phyloP scores from a whole-genome alignment of 2,113 vertebrate genomes.

The Struthio camelus region DNA sequence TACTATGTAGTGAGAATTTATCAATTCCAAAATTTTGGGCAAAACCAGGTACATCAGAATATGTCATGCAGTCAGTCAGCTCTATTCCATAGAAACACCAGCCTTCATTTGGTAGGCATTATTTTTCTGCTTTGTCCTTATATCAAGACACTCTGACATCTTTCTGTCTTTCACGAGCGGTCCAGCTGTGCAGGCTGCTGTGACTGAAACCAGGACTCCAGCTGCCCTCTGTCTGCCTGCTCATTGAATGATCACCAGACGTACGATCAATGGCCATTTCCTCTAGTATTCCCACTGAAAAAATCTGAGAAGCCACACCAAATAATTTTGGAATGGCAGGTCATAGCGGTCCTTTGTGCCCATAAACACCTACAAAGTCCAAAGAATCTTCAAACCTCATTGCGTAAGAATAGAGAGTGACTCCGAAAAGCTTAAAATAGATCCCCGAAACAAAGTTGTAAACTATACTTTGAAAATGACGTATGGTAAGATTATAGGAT shows the following conservation, averaged over 20 bases:
- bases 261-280: neutral
- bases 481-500: neutral
- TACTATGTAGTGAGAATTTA: neutral
- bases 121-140: neutral
- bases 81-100: neutral
- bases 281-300: neutral
- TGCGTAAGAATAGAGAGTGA: neutral
- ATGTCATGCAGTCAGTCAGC: neutral
- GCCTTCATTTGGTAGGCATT: neutral
- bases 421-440: neutral
- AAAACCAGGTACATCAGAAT: neutral
- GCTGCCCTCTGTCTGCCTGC: neutral
- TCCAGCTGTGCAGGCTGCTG: neutral
- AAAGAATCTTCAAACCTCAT: neutral
- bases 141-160: neutral
- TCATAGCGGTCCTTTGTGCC: neutral
- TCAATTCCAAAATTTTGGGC: neutral
- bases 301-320: neutral
- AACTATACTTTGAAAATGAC: neutral
- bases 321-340: neutral
- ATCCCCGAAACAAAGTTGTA: neutral
- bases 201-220: neutral
- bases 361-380: neutral
- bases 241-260: neutral
- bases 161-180: neutral